Base-by-base conservation (phyloP, 2,797 vertebrate species). In the Stomatorhinus walkeri region DNA sequence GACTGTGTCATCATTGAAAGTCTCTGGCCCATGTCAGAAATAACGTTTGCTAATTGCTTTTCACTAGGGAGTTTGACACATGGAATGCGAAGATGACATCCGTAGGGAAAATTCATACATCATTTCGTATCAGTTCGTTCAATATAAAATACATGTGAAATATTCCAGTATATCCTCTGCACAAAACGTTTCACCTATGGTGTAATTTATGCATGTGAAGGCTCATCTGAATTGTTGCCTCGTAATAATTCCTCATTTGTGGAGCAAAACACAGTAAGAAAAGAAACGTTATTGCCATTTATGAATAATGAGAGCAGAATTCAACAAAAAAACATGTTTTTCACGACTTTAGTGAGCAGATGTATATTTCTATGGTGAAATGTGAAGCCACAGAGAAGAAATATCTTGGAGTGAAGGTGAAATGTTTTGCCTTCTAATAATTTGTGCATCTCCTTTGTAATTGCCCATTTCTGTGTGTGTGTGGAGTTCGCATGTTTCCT, bases 1-100 rank as follows among this genome's bases (percentile, higher is more conserved):
- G 51, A n/a, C 85, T 32, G 52, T 59, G 85, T 87, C 85, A 87
- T 87, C 85, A 59, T 43, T 28, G 7, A 36, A 9, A 43, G 14
- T 36, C 85, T 51, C 85, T 56, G 52, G 6, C 16, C 10, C 84
- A 49, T 48, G 81, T 48, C 40, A 51, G 24, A 46, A 81, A 81
- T 79, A 79, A 40, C 32, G 72, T 46, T 85, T 54, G 48, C 51
- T 56, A 87, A 87, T 87, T 87, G 85, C 52, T 59, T 56, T 56
- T 56, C 51, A 87, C 52, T n/a, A 43, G 85, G 36, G 48, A 51
- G 12, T 56, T 59, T 56, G 52, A 56, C 85, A 59, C 52, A 56
- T 19, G 87, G 24, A 59, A 54, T 7, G 40, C 48, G 16, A 64
- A 24, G 14, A 6, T 1, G 19, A 64, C 32, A 22, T 46, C 9